These are phyloP conservation scores for Caenorhabditis auriculariae DNA, from an alignment of 2,888 invertebrate genomes.

Conservation along the genomic window DNA sequence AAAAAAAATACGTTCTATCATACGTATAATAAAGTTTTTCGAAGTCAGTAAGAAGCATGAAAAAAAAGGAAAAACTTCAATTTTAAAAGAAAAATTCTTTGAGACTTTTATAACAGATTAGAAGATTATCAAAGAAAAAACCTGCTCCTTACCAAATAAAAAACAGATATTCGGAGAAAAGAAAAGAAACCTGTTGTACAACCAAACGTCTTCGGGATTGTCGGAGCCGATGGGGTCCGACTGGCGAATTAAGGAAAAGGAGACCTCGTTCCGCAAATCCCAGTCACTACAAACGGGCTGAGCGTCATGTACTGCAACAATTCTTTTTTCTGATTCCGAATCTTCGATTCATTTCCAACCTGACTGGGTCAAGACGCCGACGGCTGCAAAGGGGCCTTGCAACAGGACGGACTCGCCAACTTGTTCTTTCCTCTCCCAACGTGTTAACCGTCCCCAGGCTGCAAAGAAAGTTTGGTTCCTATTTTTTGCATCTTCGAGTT, in stretches of 20 bases:
- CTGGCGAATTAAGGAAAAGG: conserved; percentile 59
- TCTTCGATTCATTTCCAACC: conserved; percentile 3
- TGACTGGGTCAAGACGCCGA: conserved; percentile 32
- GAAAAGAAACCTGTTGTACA: conserved; percentile 56
- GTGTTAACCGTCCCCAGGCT: conserved; percentile 59
- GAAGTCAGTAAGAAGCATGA: no score
- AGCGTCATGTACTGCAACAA: conserved; percentile 57
- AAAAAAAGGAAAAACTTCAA: background rate
- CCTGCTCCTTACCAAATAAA: no score
- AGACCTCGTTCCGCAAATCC: conserved; percentile 54
- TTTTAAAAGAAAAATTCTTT: no score
- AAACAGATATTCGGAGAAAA: background rate
- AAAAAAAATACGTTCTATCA: no score
- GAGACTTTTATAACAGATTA: no score
- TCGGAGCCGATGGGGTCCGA: conserved; percentile 49
- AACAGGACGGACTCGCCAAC: conserved; percentile 56
- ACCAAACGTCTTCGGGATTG: conserved; percentile 59
- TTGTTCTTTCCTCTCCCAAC: conserved; percentile 58
- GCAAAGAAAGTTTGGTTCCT: conserved; percentile 13
- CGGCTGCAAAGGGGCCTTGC: conserved; percentile 55
- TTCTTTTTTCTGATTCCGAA: background rate
- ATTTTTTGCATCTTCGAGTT: background rate
- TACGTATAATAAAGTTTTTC: no score
- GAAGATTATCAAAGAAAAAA: no score
- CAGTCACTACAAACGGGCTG: conserved; percentile 55